These are phyloP conservation scores for Heptranchias perlo DNA, from an alignment of 2,113 vertebrate genomes.

Conservation along the genomic window DNA sequence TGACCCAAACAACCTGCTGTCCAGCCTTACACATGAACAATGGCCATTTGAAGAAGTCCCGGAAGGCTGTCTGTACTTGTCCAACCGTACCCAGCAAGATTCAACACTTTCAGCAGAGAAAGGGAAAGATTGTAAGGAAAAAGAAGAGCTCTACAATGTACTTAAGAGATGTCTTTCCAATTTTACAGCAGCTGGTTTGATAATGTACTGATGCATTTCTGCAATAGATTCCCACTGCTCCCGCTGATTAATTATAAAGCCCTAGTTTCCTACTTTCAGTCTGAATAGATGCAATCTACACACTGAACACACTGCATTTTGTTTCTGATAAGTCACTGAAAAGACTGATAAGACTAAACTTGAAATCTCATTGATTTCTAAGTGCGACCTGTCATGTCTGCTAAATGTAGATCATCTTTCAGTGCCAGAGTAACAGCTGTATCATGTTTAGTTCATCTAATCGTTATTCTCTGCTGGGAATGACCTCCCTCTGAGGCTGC, in stretches of 20 bases:
- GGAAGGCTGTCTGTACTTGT: not conserved
- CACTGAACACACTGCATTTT: not conserved
- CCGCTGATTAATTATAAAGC: not conserved
- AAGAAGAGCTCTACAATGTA: not conserved
- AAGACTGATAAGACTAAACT: not conserved
- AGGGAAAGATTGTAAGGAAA: not conserved
- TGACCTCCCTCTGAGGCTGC: not conserved
- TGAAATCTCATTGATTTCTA: conserved; percentile 24
- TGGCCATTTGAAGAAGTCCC: not conserved
- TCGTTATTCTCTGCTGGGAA: not conserved
- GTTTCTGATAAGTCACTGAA: not conserved
- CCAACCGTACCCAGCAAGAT: not conserved
- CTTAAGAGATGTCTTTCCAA: not conserved
- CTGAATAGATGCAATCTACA: not conserved
- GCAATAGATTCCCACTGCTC: not conserved
- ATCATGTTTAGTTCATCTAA: not conserved
- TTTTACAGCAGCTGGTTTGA: not conserved
- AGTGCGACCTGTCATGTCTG: not conserved
- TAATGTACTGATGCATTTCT: not conserved
- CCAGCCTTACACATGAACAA: not conserved
- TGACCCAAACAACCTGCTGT: not conserved
- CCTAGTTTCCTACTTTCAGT: not conserved
- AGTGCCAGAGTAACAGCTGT: conserved; percentile 30
- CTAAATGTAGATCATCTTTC: conserved; percentile 33
- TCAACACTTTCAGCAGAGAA: not conserved